Evolutionary conservation across 2,113 vertebrate genomes (phyloP).

Genomic region (Myotis yumanensis): DNA sequence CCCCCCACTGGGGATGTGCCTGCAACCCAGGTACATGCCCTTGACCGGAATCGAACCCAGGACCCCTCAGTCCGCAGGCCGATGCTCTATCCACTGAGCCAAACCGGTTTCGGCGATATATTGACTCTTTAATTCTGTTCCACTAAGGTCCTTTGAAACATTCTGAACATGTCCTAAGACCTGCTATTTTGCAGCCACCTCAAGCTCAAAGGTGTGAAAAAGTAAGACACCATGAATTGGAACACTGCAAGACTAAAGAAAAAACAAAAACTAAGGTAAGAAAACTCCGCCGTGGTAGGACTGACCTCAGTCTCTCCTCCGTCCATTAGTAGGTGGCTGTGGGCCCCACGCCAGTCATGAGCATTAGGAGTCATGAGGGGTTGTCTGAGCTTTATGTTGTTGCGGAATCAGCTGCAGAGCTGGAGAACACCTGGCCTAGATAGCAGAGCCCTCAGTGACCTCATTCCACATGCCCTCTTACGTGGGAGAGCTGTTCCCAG

Average conservation of each 20-base stretch:
- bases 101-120: too few relatives aligned
- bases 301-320: not conserved
- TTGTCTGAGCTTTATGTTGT: not conserved
- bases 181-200: conserved; percentile 84
- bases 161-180: conserved; percentile 81
- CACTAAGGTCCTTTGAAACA: conserved; percentile 77
- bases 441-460: not conserved
- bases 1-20: too few relatives aligned
- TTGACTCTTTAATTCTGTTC: conserved; percentile 65
- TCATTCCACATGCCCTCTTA: not conserved
- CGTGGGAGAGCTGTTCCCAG: not conserved
- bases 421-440: not conserved
- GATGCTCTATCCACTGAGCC: too few relatives aligned
- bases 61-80: too few relatives aligned
- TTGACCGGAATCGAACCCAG: too few relatives aligned
- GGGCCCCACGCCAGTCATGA: not conserved
- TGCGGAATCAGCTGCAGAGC: not conserved
- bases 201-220: conserved; percentile 57
- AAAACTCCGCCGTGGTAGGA: not conserved
- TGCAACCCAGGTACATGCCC: too few relatives aligned
- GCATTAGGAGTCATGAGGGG: not conserved
- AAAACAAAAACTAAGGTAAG: conserved; percentile 76
- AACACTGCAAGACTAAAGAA: conserved; percentile 64
- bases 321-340: not conserved
- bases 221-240: conserved; percentile 42